Evolutionary conservation across 2,797 vertebrate genomes (phyloP), one percentile per base, ranked within the genome.

Genomic region (Tangara arthus): DNA sequence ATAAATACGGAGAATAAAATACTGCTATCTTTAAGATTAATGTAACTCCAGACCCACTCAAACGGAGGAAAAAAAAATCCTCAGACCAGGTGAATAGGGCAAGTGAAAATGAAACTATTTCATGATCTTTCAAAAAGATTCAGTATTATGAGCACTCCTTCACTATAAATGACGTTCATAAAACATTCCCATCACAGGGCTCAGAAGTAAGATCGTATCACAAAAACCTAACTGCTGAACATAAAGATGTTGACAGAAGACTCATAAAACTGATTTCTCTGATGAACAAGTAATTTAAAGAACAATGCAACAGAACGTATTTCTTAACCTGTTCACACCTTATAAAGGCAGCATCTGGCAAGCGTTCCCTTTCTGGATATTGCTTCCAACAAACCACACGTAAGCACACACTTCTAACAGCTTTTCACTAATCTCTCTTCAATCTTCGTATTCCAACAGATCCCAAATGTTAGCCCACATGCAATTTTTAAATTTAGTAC

Each of bases 291-390:
- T 71, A 81, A 61, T 86, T 91, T 79, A 71, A 80, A 89, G 69
- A 91, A 94, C 73, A 94, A 95, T 52, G 84, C 78, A 92, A 56
- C 68, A 89, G 68, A 91, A 81, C 0, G 3, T 68, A 91, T 82
- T 95, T 93, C 83, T 92, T 94, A 95, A 95, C 71, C 83, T 87
- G 94, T 93, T 96, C 89, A 82, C 87, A 94, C 78, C 59, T 66
- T 89, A 90, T 80, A 93, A 92, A 95, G 83, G 82, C 65, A 82
- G 90, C 75, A 92, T 50, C 90, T 91, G 89, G 92, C 64, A 68
- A 91, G 39, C 0, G 1, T 65, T 92, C 65, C 20, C 66, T 71
- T 85, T 90, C 52, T 73, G 32, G 44, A 81, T 69, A 82, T 42
- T 57, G 57, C 87, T 89, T 94, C 64, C 78, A 87, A 91, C 87